Conservation (phyloP, 1,140 invertebrate species). For the Heterodera schachtii region DNA sequence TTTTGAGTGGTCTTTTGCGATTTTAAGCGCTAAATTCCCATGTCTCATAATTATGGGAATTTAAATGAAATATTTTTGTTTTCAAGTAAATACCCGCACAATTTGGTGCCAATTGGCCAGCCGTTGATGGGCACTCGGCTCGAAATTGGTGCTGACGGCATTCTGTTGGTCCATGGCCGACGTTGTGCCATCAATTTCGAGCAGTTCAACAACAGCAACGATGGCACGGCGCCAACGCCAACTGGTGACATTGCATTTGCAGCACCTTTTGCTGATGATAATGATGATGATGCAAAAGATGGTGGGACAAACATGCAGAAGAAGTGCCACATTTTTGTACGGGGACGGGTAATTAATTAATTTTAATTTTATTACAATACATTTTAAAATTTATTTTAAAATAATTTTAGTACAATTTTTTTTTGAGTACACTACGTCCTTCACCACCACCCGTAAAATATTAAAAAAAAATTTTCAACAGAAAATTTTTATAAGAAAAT, state of each 20-base stretch:
- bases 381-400: not conserved
- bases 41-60: too few relatives aligned
- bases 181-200: slow-evolving; percentile 16
- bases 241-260: slow-evolving; percentile 19
- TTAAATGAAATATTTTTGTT: slow-evolving; percentile 2
- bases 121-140: slow-evolving; percentile 1
- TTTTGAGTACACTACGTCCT: too few relatives aligned
- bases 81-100: slow-evolving; percentile 19
- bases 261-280: not conserved
- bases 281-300: not conserved
- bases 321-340: not conserved
- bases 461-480: too few relatives aligned
- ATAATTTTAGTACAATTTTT: not conserved
- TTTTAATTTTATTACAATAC: not conserved
- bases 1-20: too few relatives aligned
- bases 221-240: not conserved
- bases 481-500: too few relatives aligned
- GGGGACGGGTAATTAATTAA: not conserved
- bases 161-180: slow-evolving; percentile 15
- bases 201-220: not conserved
- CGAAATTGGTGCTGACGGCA: not conserved
- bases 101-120: not conserved
- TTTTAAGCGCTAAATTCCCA: too few relatives aligned
- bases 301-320: not conserved
- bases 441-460: too few relatives aligned